Evolutionary conservation across 1,140 invertebrate genomes (phyloP), one percentile per base, ranked within the genome.

Genomic region (Asbolus verrucosus): DNA sequence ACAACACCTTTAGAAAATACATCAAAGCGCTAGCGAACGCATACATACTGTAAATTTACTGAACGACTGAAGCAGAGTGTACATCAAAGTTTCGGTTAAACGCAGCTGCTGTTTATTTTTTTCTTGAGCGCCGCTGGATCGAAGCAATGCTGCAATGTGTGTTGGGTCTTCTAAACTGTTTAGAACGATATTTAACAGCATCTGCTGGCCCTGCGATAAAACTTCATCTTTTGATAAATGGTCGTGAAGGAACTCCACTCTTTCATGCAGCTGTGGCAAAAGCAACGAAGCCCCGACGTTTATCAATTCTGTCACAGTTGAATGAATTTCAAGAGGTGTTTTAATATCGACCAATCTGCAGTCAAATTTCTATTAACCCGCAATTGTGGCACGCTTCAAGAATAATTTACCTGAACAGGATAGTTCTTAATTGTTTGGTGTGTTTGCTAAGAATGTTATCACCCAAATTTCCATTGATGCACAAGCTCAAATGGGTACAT

Each of bases 91-190:
- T 71, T 84, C 81, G 2, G 85, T 83, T 18, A 87, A 78, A 38
- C 83, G 75, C n/a, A n/a, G n/a, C 14, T 21, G 76, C 43, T 61
- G 75, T 76, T 13, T 65, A n/a, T 11, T 36, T 62, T 73, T 74
- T 19, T 82, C 80, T 1, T 69, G 62, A 9, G 66, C 70, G 36
- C 61, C 69, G 43, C 80, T 78, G 77, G 85, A 82, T 1, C 86
- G 85, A 1, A 89, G 81, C 13, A 90, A 78, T 3, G 85, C 77
- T 3, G 87, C 84, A 15, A 89, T 82, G 74, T 88, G 86, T 46
- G 81, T 81, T 71, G 87, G 87, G 75, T 89, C 87, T 76, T 89
- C 87, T 9, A 90, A 78, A 78, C 87, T 89, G 5, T 83, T 85
- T 43, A 90, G 80, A 19, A 90, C 86, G 16, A 90, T 88, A 65